These are phyloP conservation scores for Neopelma chrysocephalum DNA, from an alignment of 2,797 vertebrate species.

Conservation along the genomic window DNA sequence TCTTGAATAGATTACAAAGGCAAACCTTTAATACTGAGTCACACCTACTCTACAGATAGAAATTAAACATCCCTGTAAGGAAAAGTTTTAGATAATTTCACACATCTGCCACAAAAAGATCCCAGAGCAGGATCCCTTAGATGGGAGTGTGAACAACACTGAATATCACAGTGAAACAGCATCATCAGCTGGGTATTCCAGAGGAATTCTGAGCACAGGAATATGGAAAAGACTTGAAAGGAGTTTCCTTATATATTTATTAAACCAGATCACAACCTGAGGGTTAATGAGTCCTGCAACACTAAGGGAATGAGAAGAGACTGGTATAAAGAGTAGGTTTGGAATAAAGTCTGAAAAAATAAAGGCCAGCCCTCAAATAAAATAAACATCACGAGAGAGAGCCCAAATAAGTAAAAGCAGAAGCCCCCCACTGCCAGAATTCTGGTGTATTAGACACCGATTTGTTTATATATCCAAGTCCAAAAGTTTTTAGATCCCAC, in stretches of 20 bases:
- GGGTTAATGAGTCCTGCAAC: not conserved
- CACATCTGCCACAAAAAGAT: not conserved
- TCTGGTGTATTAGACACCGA: fast-evolving
- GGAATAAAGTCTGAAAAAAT: not conserved
- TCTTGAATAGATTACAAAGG: not conserved
- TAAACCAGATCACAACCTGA: not conserved
- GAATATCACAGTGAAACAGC: not conserved
- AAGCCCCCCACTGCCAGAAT: fast-evolving
- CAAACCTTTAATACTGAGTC: not conserved
- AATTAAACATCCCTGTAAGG: not conserved
- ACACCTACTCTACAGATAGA: not conserved
- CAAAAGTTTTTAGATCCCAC: not conserved
- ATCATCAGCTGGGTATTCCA: not conserved
- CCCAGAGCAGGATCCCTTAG: not conserved
- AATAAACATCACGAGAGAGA: not conserved
- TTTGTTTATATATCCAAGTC: not conserved
- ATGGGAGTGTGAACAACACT: not conserved
- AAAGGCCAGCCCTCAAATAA: not conserved
- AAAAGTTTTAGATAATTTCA: not conserved
- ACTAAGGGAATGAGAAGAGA: not conserved
- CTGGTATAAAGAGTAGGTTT: not conserved
- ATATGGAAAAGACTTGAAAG: fast-evolving
- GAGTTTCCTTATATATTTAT: fast-evolving
- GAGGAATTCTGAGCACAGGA: not conserved
- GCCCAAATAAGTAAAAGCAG: not conserved